Evolutionary conservation across 2,797 vertebrate species (phyloP), one percentile per base, ranked within the genome.

Genomic region (Pogoniulus pusillus): DNA sequence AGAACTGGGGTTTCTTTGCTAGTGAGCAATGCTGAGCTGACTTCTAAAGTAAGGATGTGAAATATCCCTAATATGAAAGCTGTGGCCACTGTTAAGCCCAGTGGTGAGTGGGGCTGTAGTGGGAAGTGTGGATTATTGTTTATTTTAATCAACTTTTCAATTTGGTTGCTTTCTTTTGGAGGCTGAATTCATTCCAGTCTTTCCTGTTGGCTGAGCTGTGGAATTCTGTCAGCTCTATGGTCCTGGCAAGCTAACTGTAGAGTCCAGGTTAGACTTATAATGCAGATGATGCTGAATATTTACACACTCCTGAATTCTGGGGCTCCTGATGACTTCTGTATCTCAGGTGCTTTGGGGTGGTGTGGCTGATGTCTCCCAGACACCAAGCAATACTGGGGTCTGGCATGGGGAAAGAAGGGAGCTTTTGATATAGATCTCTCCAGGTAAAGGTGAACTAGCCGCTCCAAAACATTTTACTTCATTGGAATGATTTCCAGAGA

Each of bases 111-210:
- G 63, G 20, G 32, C 89, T 87, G 57, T 22, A 78, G 82, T 82
- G 79, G 72, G 27, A 88, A 66, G 29, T 37, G 27, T 53, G 37
- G 82, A 37, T 82, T 78, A 29, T 70, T 88, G 68, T 82, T 95
- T 91, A 27, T 87, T 95, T 93, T 85, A 91, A 69, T 82, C 80
- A 83, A 12, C 39, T 86, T 77, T 57, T 54, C 60, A n/a, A n/a
- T 62, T 82, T 19, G n/a, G 32, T 84, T 85, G 60, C 34, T 47
- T 77, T 41, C 66, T 57, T 75, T 75, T 57, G 16, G 79, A 70
- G 60, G 73, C 59, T 64, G 66, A 83, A 90, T 74, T 60, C 9
- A 9, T 62, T 89, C 53, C 80, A 82, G 68, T 54, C 34, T 65
- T 71, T 77, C 53, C 37, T 9, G 2, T 78, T 39, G 75, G 63